phyloP scores from a whole-genome alignment of 2,797 vertebrate genomes.

The Macroramphosus scolopax region DNA sequence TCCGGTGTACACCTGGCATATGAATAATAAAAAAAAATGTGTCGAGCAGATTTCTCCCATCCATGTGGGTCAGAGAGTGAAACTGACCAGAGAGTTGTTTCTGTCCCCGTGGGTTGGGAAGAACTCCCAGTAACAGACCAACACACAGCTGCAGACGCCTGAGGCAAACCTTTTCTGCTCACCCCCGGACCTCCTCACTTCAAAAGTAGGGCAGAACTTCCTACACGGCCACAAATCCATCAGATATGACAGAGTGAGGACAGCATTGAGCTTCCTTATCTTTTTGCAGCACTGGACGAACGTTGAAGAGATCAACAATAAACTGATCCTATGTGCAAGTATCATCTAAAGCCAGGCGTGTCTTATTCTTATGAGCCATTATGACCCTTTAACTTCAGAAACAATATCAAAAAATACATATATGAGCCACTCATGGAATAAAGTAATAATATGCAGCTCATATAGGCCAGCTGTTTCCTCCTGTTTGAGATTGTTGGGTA shows the following conservation, averaged over 20 bases:
- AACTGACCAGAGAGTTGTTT: slow-evolving; percentile 69
- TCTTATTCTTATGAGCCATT: too few relatives aligned
- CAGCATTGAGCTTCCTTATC: slow-evolving; percentile 35
- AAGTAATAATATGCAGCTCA: too few relatives aligned
- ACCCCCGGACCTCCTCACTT: slow-evolving; percentile 62
- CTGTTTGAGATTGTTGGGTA: too few relatives aligned
- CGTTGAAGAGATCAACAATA: too few relatives aligned
- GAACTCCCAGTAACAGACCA: slow-evolving; percentile 69
- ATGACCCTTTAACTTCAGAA: too few relatives aligned
- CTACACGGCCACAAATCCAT: slow-evolving; percentile 58
- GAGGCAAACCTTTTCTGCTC: slow-evolving; percentile 70
- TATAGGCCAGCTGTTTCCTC: too few relatives aligned
- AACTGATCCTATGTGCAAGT: not conserved
- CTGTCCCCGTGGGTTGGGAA: slow-evolving; percentile 48
- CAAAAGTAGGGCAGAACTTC: slow-evolving; percentile 73
- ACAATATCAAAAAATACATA: too few relatives aligned
- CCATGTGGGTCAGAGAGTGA: slow-evolving; percentile 57
- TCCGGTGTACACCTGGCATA: not conserved
- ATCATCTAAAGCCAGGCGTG: too few relatives aligned
- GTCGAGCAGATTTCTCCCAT: slow-evolving; percentile 42
- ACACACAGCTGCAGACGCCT: slow-evolving; percentile 68
- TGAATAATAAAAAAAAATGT: slow-evolving; percentile 7
- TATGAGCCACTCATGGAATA: too few relatives aligned
- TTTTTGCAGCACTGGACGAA: not conserved
- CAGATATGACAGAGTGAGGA: slow-evolving; percentile 72